These are phyloP conservation scores for Temnothorax longispinosus DNA, from an alignment of 1,140 invertebrate species.

Conservation along the genomic window DNA sequence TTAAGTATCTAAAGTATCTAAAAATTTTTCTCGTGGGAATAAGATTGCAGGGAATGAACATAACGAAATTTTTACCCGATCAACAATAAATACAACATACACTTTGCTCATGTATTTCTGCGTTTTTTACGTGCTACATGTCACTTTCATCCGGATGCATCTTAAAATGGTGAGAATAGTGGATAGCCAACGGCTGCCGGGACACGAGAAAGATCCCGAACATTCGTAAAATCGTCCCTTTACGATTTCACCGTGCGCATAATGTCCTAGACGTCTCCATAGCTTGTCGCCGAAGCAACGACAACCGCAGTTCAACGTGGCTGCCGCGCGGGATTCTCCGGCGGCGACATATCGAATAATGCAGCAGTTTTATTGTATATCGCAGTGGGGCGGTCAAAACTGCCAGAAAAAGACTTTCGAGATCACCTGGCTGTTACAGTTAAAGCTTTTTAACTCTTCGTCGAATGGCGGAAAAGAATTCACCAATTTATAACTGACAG, in stretches of 20 bases:
- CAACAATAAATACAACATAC: background rate
- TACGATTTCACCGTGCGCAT: conserved; percentile 79
- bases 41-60: background rate
- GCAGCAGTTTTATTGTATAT: conserved; percentile 30
- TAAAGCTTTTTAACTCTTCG: background rate
- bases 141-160: background rate
- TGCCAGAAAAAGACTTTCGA: background rate
- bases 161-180: conserved; percentile 2
- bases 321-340: background rate
- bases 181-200: background rate
- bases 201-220: conserved; percentile 43
- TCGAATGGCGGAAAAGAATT: background rate
- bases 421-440: background rate
- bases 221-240: conserved; percentile 82
- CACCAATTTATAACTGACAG: background rate
- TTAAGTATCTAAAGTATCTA: conserved; percentile 5
- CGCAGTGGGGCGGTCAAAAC: background rate
- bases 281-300: conserved; percentile 61
- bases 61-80: background rate
- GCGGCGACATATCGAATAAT: conserved; percentile 37
- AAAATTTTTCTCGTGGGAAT: background rate
- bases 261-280: conserved; percentile 84
- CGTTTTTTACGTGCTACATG: background rate
- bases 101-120: background rate
- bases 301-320: conserved; percentile 29